Evolutionary conservation across 1,140 invertebrate genomes (phyloP), one percentile per base, ranked within the genome.

Genomic region (Polypedilum pembai): DNA sequence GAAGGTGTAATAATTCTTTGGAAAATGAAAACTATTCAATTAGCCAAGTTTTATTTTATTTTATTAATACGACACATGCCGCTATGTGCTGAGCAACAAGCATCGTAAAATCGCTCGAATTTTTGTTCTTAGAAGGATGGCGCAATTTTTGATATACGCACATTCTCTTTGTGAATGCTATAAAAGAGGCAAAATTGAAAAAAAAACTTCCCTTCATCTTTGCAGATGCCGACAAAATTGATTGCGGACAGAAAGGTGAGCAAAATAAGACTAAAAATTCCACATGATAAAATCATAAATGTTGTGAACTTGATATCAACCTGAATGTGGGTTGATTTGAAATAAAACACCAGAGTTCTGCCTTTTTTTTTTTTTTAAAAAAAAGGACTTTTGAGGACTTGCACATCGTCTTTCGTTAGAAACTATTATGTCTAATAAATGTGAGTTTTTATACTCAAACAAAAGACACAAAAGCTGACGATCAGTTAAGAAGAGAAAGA

Each of bases 401-500:
- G 45, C 45, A 56, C 45, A 56, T 21, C 17, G 17, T 18, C n/a
- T 21, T 69, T 69, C 65, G 65, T 18, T 69, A 8, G 65, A 69
- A 69, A 69, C 65, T 69, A 69, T 69, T 69, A 69, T 69, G 20
- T 1, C 65, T 69, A 69, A 69, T 69, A 69, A 69, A 69, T 69
- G 65, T 69, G 3, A 56, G 45, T 56, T 56, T 56, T 56, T 56
- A 56, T 56, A 15, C n/a, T 69, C 18, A n/a, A 20, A 69, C 65
- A 69, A 69, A 18, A 20, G 65, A 1, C 20, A 69, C 65, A 69
- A 69, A 18, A 69, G 65, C 65, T 69, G 65, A 69, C 65, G 65
- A 69, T 69, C 65, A 69, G 65, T 18, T 69, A 69, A 21, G 20
- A 69, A 5, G 63, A 66, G 18, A 8, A 10, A 45, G 41, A 45